These are phyloP conservation scores for Sceliomorpha sp. DNA, from an alignment of 2,888 invertebrate species.

Conservation along the genomic window DNA sequence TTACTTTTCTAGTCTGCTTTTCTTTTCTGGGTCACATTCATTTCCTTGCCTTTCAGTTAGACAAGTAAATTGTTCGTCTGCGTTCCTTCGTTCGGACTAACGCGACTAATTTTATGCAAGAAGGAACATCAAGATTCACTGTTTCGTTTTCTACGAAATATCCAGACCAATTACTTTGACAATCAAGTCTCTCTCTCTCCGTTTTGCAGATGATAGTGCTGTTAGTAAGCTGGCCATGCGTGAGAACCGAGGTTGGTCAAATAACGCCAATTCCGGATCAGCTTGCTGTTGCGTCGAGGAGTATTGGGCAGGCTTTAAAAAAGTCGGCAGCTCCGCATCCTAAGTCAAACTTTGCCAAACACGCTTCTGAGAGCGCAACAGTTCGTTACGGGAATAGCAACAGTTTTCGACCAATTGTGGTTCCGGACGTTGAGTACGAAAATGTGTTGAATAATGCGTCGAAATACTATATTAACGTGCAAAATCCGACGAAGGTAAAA, in stretches of 20 bases:
- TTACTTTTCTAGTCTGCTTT: constrained; percentile 75
- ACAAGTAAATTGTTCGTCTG: constrained; percentile 56
- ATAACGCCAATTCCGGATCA: constrained; percentile 67
- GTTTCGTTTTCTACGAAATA: constrained; percentile 1
- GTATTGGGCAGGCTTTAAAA: constrained; percentile 40
- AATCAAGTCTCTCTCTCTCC: constrained; percentile 6
- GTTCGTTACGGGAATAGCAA: constrained; percentile 73
- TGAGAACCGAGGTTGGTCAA: constrained; percentile 50
- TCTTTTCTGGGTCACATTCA: constrained; percentile 75
- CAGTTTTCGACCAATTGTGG: constrained; percentile 70
- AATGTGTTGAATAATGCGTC: constrained; percentile 16
- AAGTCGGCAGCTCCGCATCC: constrained; percentile 17
- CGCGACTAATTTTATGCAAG: constrained; percentile 46
- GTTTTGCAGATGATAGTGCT: constrained; percentile 70
- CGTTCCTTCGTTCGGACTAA: constrained; percentile 17
- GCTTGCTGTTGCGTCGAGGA: constrained; percentile 69
- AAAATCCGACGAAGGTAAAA: constrained; percentile 12
- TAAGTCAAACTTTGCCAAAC: constrained; percentile 30
- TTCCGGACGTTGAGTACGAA: constrained; percentile 43
- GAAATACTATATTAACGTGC: not conserved
- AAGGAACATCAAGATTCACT: constrained; percentile 39
- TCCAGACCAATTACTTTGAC: constrained; percentile 6
- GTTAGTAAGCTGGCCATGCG: constrained; percentile 68
- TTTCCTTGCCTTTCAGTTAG: constrained; percentile 65
- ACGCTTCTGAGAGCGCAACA: constrained; percentile 47